Conservation (phyloP, 2,113 vertebrate species). For the Bucco capensis region DNA sequence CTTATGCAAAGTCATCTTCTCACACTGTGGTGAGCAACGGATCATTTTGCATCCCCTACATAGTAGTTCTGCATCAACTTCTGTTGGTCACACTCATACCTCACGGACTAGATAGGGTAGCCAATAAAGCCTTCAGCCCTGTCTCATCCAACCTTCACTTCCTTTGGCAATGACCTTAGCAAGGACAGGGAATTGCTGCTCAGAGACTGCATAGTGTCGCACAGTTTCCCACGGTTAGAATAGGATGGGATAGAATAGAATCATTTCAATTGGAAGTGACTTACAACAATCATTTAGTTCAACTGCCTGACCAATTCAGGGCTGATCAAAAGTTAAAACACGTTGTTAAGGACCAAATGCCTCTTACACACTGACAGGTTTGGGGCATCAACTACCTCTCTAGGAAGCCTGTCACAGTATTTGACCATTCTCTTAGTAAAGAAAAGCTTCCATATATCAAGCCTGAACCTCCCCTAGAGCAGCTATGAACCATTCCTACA, state of each 20-base stretch:
- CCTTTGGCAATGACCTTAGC: background rate
- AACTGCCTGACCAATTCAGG: background rate
- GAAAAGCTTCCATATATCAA: no score
- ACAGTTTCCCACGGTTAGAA: background rate
- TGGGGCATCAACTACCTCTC: no score
- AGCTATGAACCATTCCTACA: no score
- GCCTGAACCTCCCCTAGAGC: no score
- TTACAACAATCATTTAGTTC: background rate
- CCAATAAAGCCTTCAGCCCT: background rate
- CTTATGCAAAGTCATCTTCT: no score
- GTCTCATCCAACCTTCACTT: background rate
- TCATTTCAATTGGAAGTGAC: background rate
- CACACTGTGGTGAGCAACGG: no score
- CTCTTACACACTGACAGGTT: no score
- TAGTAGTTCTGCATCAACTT: background rate
- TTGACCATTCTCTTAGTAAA: no score
- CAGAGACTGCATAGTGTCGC: background rate
- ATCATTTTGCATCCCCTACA: no score
- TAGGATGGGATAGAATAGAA: background rate
- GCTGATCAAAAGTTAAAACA: background rate
- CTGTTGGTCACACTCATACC: background rate
- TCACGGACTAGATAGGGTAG: background rate
- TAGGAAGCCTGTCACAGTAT: no score
- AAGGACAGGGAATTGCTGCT: background rate
- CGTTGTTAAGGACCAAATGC: background rate